These are phyloP conservation scores for Ormia ochracea DNA, from an alignment of 2,888 invertebrate genomes.

Conservation along the genomic window DNA sequence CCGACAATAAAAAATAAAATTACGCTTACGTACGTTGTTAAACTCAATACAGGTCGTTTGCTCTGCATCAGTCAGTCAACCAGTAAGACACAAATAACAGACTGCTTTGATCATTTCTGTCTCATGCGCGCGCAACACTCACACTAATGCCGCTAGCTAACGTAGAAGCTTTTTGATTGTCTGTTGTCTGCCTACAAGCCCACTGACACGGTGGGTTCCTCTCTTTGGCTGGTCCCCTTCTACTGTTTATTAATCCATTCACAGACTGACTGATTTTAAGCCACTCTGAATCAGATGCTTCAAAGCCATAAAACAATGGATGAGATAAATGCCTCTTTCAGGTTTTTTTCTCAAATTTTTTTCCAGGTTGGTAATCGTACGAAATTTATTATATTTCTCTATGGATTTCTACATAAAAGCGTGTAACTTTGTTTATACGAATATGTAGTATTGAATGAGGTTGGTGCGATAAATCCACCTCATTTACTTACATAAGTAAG, in stretches of 20 bases:
- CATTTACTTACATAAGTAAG: too few relatives aligned
- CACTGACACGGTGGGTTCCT: background rate
- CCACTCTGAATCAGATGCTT: conserved; percentile 15
- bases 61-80: conserved; percentile 29
- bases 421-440: too few relatives aligned
- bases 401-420: too few relatives aligned
- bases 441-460: too few relatives aligned
- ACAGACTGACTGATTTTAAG: conserved; percentile 19
- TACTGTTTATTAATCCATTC: background rate
- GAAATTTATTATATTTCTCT: conserved; percentile 11
- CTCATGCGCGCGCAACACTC: conserved; percentile 43
- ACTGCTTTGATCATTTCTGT: conserved; percentile 30
- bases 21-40: background rate
- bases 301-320: conserved; percentile 28
- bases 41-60: background rate
- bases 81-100: conserved; percentile 31
- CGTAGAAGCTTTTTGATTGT: conserved; percentile 11
- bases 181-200: conserved; percentile 8
- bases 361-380: background rate
- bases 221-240: background rate
- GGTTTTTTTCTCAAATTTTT: conserved; percentile 19
- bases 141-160: background rate
- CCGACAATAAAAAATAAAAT: background rate
- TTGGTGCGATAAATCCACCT: too few relatives aligned
- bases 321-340: conserved; percentile 19